Evolutionary conservation across 2,113 vertebrate species (phyloP), one percentile per base, ranked within the genome.

Genomic region (Hylia prasina): DNA sequence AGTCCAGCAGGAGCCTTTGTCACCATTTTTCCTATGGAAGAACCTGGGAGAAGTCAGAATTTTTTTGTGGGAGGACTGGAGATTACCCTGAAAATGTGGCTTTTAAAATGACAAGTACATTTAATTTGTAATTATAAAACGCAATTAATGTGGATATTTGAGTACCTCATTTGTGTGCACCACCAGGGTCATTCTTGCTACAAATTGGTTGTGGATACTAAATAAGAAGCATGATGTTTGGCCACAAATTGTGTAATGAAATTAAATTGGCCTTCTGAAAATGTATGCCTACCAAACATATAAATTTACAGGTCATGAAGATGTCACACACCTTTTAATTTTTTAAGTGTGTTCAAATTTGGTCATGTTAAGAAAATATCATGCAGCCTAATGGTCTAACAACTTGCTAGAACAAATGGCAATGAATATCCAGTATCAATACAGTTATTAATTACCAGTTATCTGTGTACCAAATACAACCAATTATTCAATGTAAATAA

Each of bases 401-500:
- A 69, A 24, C 39, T 50, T 7, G 0, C 45, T 65, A 86, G 54
- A 90, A 88, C 11, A 93, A 72, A 72, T 48, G 20, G 15, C 68
- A 94, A 61, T 53, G 54, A 76, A 60, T 65, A 85, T 6, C 85
- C 73, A 79, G 21, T 72, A 95, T 60, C 69, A 92, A 95, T 89
- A 91, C 8, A 50, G 57, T 91, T 91, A 91, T 89, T 81, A 82
- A 84, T 91, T 89, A 68, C 54, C 54, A 85, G 39, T 54, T 93
- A 61, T 96, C 92, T 95, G 84, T 96, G 83, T 91, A 95, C 80
- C 77, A 93, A 95, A 95, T 44, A 73, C 50, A 93, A 87, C 57
- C 78, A 79, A 89, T 89, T 93, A 90, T 91, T 93, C 78, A 91
- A 80, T 80, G 89, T 96, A 96, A 97, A 95, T 69, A 96, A 96